Evolutionary conservation across 2,113 vertebrate genomes (phyloP).

Genomic region (Caloenas nicobarica): DNA sequence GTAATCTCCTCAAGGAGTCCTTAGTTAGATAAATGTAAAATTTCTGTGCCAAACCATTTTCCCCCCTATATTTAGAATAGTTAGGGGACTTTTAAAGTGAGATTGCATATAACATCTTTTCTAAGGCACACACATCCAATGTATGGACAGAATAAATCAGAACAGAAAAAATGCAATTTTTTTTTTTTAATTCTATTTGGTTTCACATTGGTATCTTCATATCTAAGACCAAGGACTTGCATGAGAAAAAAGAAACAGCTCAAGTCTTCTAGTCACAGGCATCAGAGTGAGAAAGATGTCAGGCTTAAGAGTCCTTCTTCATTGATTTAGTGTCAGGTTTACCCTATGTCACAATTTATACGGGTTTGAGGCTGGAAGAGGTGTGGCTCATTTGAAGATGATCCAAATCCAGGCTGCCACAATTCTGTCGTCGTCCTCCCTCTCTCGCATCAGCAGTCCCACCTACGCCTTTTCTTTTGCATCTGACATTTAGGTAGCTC

Average conservation of each 20-base stretch:
- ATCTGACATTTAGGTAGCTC: background rate
- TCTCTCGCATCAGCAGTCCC: background rate
- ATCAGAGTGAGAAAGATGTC: background rate
- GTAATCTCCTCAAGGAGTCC: background rate
- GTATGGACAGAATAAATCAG: background rate
- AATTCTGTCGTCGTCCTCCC: background rate
- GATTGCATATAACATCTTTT: background rate
- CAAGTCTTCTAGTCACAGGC: background rate
- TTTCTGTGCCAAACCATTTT: background rate
- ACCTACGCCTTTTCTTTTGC: background rate
- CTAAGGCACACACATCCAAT: background rate
- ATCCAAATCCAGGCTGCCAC: background rate
- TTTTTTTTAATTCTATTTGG: background rate
- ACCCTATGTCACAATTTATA: background rate
- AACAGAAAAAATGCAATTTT: no score
- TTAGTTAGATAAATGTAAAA: background rate
- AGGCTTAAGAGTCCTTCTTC: background rate
- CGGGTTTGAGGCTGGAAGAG: background rate
- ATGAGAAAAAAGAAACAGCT: background rate
- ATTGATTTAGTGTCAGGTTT: background rate
- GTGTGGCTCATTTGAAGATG: background rate
- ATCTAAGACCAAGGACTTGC: background rate
- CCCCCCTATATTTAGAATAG: background rate
- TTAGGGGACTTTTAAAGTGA: background rate
- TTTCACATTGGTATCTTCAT: background rate